These are phyloP conservation scores for Siniperca chuatsi DNA, from an alignment of 2,113 vertebrate species.

Conservation along the genomic window DNA sequence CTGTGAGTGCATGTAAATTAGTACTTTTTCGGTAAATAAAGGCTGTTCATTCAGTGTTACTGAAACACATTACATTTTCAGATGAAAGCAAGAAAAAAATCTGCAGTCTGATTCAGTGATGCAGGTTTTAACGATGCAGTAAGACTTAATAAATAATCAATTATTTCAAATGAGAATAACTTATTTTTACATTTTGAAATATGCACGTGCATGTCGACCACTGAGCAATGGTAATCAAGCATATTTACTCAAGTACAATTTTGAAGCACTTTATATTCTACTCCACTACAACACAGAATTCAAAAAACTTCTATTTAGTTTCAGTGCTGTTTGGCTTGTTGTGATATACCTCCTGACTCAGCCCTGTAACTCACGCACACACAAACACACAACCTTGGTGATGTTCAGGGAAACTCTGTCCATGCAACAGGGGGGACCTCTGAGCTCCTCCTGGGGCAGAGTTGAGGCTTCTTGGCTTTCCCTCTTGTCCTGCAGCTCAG, in stretches of 20 bases:
- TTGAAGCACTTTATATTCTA: neutral
- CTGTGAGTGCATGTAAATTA: slow-evolving; percentile 10
- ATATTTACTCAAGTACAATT: neutral
- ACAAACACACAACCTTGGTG: neutral
- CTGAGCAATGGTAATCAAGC: neutral
- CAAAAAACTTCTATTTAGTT: neutral
- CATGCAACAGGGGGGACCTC: slow-evolving; percentile 18
- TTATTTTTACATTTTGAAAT: neutral
- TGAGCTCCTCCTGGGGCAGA: slow-evolving; percentile 38
- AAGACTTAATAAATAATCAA: neutral
- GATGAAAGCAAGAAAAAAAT: neutral
- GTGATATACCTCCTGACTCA: neutral
- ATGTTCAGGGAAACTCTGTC: slow-evolving; percentile 34
- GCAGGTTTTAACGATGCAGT: neutral
- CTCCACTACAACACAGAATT: neutral
- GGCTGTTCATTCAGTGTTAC: neutral
- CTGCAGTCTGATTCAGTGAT: neutral
- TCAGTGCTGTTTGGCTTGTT: neutral
- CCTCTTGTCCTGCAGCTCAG: slow-evolving; percentile 15
- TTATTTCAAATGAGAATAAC: neutral
- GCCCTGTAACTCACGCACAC: neutral
- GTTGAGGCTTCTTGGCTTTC: slow-evolving; percentile 13
- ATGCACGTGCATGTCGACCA: neutral
- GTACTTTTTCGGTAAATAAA: neutral
- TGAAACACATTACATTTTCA: neutral